These are phyloP conservation scores for Limanda limanda DNA, from an alignment of 2,113 vertebrate species.

Conservation along the genomic window DNA sequence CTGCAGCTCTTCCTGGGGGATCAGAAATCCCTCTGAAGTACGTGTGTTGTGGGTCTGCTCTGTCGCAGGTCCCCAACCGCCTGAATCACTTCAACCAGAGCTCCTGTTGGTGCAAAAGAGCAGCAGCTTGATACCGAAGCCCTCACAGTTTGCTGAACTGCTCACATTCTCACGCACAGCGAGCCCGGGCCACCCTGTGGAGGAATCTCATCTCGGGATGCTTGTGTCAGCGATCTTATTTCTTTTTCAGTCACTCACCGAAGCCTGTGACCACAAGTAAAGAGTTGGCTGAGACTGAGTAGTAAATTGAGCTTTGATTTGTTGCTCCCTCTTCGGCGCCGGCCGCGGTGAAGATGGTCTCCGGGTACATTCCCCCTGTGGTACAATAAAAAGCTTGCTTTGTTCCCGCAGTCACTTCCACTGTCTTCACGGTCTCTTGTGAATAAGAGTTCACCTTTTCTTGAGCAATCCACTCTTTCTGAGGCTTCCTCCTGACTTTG, in stretches of 20 bases:
- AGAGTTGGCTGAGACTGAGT: neutral
- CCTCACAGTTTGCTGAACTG: constrained; percentile 30
- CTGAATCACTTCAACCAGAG: constrained; percentile 25
- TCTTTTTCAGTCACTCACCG: constrained; percentile 8
- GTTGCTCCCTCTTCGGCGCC: neutral
- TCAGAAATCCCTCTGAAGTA: constrained; percentile 2
- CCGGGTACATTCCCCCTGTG: neutral
- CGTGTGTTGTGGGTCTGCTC: constrained; percentile 9
- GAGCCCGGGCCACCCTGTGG: constrained; percentile 3
- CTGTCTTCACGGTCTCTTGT: neutral
- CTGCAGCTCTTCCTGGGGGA: neutral
- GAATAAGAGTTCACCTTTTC: neutral
- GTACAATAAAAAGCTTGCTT: neutral
- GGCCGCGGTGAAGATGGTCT: neutral
- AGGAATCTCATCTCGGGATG: constrained; percentile 32
- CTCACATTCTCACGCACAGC: constrained; percentile 23
- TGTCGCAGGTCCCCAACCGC: constrained; percentile 28
- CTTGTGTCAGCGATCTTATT: constrained; percentile 31
- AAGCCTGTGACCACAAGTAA: constrained; percentile 14
- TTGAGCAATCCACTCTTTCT: neutral
- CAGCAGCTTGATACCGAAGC: constrained; percentile 30
- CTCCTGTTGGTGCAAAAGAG: constrained; percentile 10
- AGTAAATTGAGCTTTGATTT: constrained; percentile 41
- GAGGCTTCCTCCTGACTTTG: neutral
- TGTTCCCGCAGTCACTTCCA: neutral